Conservation (phyloP, 2,113 vertebrate genomes). For the Ptyas mucosa region DNA sequence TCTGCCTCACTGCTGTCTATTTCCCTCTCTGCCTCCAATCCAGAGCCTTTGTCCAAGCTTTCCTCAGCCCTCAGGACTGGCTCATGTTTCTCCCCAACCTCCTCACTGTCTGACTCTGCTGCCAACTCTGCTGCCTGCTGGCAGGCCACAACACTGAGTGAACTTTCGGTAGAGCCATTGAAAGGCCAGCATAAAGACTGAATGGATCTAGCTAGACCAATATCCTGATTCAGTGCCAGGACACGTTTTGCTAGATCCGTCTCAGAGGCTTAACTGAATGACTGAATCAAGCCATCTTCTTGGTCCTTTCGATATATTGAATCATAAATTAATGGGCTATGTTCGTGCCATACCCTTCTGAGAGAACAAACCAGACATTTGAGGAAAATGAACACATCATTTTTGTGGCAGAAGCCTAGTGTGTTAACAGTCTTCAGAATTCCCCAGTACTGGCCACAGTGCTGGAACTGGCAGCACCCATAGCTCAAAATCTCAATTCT, state of each 20-base stretch:
- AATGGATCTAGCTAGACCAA: background rate
- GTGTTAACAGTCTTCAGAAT: background rate
- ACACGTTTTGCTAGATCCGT: background rate
- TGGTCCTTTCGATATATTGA: background rate
- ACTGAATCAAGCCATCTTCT: background rate
- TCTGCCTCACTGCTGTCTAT: too few species aligned
- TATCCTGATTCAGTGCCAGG: background rate
- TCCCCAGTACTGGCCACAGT: background rate
- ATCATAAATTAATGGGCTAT: background rate
- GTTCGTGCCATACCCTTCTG: background rate
- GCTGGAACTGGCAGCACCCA: background rate
- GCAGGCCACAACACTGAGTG: slow-evolving; percentile 53
- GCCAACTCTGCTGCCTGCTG: too few species aligned
- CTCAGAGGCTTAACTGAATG: background rate
- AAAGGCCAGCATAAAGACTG: background rate
- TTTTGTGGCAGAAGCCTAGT: background rate
- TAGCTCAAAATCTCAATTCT: background rate
- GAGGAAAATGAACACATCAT: background rate
- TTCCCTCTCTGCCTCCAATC: too few species aligned
- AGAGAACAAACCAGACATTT: background rate
- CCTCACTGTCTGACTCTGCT: too few species aligned
- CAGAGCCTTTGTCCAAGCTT: too few species aligned
- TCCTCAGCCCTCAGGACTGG: too few species aligned
- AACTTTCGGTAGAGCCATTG: background rate
- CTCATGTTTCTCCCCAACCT: too few species aligned